These are phyloP conservation scores for Dryobates pubescens DNA, from an alignment of 2,797 vertebrate genomes.

Conservation along the genomic window DNA sequence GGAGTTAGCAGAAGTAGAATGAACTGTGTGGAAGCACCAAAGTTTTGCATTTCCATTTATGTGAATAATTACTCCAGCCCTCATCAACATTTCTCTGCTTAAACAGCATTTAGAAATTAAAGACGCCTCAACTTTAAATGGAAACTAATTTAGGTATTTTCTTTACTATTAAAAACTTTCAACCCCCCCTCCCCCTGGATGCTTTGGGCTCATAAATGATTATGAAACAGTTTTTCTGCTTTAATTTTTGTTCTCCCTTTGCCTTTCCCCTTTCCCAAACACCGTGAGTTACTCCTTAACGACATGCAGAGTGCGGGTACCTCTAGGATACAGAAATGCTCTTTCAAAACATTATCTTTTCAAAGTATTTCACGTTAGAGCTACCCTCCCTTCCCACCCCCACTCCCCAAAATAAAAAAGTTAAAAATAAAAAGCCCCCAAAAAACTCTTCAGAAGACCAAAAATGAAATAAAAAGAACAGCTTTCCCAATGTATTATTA, in stretches of 20 bases:
- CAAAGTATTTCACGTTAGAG: slow-evolving; percentile 66
- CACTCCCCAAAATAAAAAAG: too few relatives aligned
- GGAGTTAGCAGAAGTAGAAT: slow-evolving; percentile 25
- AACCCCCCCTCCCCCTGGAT: slow-evolving; percentile 9
- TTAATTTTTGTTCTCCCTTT: neutral
- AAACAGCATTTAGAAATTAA: slow-evolving; percentile 66
- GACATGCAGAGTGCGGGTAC: neutral
- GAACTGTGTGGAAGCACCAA: slow-evolving; percentile 31
- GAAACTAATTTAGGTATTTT: slow-evolving; percentile 70
- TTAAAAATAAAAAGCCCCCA: neutral
- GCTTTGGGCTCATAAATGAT: neutral
- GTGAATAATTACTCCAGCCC: slow-evolving; percentile 44
- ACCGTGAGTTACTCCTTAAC: neutral
- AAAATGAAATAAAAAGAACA: slow-evolving; percentile 69
- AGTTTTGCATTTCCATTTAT: slow-evolving; percentile 58
- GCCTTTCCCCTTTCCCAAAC: neutral
- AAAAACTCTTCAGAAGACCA: slow-evolving; percentile 40
- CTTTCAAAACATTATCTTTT: slow-evolving; percentile 40
- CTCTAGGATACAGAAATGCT: slow-evolving; percentile 36
- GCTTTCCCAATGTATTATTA: slow-evolving; percentile 75
- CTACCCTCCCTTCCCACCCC: neutral
- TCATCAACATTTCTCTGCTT: slow-evolving; percentile 54
- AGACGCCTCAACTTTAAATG: slow-evolving; percentile 61
- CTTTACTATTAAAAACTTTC: slow-evolving; percentile 27
- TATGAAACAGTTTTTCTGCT: slow-evolving; percentile 2